These are phyloP conservation scores for Drosophila orena DNA, from an alignment of 1,140 invertebrate genomes.

Conservation along the genomic window DNA sequence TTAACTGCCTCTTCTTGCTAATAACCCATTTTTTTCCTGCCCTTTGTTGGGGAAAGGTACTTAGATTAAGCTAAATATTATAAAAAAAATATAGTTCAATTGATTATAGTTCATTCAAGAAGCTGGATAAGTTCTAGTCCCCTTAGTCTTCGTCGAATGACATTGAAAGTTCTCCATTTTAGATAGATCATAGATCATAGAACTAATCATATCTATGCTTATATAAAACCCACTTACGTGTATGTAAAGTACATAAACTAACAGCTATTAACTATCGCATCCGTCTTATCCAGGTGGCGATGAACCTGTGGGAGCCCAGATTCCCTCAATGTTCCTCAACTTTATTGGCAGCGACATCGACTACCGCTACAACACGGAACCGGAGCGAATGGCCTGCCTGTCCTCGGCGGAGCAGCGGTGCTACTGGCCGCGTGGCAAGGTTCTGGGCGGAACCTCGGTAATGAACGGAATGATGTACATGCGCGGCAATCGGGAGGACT, in stretches of 20 bases:
- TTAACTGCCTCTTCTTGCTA: not conserved
- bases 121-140: too few relatives aligned
- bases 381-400: slow-evolving; percentile 93
- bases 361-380: slow-evolving; percentile 94
- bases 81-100: too few relatives aligned
- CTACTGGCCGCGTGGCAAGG: slow-evolving; percentile 94
- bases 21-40: too few relatives aligned
- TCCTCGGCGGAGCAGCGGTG: slow-evolving; percentile 90
- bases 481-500: slow-evolving; percentile 95
- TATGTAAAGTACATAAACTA: too few relatives aligned
- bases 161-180: too few relatives aligned
- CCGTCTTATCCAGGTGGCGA: slow-evolving; percentile 87
- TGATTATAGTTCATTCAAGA: too few relatives aligned
- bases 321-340: slow-evolving; percentile 94
- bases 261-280: not conserved
- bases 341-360: slow-evolving; percentile 93
- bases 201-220: too few relatives aligned
- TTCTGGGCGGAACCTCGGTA: slow-evolving; percentile 95
- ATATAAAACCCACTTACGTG: too few relatives aligned
- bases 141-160: too few relatives aligned
- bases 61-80: too few relatives aligned
- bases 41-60: too few relatives aligned
- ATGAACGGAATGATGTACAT: slow-evolving; percentile 99
- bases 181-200: too few relatives aligned
- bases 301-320: slow-evolving; percentile 93